These are phyloP conservation scores for Paguma larvata DNA, from an alignment of 2,797 vertebrate genomes.

Conservation along the genomic window DNA sequence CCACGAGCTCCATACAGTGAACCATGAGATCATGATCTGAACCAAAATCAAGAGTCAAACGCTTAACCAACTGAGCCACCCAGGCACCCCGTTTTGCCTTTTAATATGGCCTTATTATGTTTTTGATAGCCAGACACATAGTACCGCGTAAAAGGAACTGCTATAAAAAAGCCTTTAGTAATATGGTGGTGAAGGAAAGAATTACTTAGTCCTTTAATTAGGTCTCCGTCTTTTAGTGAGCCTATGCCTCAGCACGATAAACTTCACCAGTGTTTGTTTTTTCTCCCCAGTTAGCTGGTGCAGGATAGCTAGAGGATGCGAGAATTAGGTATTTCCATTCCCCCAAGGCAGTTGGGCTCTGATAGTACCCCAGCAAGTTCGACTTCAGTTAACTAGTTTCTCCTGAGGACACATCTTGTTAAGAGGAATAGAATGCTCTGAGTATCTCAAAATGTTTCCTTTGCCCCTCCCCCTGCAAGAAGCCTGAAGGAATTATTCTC, in stretches of 20 bases:
- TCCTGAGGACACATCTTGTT: background rate
- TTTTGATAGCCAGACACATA: background rate
- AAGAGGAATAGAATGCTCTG: background rate
- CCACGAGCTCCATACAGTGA: too few relatives aligned
- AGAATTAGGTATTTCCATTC: background rate
- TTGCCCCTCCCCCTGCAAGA: background rate
- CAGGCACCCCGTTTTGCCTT: background rate
- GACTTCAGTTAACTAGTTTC: background rate
- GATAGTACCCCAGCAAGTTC: background rate
- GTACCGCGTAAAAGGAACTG: background rate
- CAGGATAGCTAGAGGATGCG: background rate
- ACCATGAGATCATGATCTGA: too few relatives aligned
- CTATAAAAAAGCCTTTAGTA: background rate
- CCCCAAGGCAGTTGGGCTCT: background rate
- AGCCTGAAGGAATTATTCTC: background rate
- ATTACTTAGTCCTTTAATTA: background rate
- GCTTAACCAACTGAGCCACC: too few relatives aligned
- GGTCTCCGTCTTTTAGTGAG: background rate
- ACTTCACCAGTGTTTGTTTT: background rate
- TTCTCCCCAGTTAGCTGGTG: background rate
- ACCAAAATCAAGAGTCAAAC: too few relatives aligned
- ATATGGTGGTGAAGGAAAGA: background rate
- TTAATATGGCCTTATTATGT: background rate
- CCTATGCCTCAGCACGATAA: background rate
- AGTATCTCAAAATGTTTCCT: background rate